Base-by-base conservation (phyloP, 1,140 invertebrate species). In the Meloidogyne floridensis region DNA sequence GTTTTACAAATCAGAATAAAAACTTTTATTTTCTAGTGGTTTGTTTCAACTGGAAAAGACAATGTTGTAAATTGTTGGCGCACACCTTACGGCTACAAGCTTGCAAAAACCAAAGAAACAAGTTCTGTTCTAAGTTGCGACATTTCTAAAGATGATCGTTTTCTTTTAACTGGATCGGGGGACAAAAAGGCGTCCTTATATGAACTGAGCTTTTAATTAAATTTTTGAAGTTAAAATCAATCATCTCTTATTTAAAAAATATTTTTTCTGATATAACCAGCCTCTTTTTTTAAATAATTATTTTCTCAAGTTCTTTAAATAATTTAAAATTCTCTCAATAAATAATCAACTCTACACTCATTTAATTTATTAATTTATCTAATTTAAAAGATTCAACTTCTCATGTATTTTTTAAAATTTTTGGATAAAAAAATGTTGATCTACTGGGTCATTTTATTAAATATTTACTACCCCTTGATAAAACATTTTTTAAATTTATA, bases 161-260 rank as follows among this genome's bases (percentile, higher is more conserved):
- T 95, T 91, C 98, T 99, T 89, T 96, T 98, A 79, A 98, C 97
- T 74, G 97, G 97, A 80, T 98, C 96, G 11, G 97, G 97, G 69
- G 97, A 99, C 91, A 98, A 98, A 91, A 98, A 98, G 91, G 97
- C 97, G 80, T 98, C 96, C 81, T 94, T 99, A 79, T 99, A 99
- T 91, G 96, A 98, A 77, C 6, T 84, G 80, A 56, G 10, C 72
- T 76, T 82, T 47, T 79, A 72, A 79, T 6, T n/a, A 10, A 59
- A 59, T 15, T 5, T 59, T 59, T 8, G 7, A 47, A 47, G 47
- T 47, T 47, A 47, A 47, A 32, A 32, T 32, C 2, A 32, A 32
- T 32, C 32, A 32, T 32, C 32, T 32, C 32, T 32, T 32, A 32
- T 32, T 32, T 32, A 32, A 32, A 20, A 32, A 32, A 0, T 32